Conservation (phyloP, 2,113 vertebrate species). For the Chamaea fasciata region DNA sequence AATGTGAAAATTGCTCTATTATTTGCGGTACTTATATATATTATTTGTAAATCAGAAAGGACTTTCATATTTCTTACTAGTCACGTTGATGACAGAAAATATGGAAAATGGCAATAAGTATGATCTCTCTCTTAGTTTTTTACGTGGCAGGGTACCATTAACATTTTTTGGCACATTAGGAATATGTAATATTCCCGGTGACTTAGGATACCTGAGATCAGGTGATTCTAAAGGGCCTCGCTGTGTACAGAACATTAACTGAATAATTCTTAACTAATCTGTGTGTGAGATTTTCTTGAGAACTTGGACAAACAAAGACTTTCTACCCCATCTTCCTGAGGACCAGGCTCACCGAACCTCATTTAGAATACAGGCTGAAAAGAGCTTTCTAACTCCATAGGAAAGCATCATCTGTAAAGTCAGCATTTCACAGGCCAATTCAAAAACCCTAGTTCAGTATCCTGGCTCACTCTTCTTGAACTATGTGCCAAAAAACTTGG, state of each 20-base stretch:
- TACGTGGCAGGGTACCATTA: neutral
- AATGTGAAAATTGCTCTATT: neutral
- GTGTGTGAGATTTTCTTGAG: neutral
- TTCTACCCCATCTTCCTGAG: neutral
- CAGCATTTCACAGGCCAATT: neutral
- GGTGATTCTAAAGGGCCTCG: neutral
- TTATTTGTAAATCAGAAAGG: neutral
- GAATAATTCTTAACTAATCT: neutral
- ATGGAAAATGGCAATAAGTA: neutral
- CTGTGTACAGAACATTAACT: neutral
- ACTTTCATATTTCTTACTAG: neutral
- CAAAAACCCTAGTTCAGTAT: neutral
- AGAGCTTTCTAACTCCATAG: neutral
- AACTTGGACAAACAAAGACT: neutral
- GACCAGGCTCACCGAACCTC: neutral
- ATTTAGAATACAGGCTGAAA: neutral
- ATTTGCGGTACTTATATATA: neutral
- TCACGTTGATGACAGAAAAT: neutral
- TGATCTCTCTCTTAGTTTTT: neutral
- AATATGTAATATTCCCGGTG: accelerated
- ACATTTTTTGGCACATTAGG: neutral
- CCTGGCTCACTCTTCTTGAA: neutral
- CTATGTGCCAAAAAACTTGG: neutral
- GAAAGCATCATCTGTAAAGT: neutral
- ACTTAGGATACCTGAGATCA: neutral